Base-by-base conservation (phyloP, 2,888 invertebrate species). In the Drosophila fungiperda region DNA sequence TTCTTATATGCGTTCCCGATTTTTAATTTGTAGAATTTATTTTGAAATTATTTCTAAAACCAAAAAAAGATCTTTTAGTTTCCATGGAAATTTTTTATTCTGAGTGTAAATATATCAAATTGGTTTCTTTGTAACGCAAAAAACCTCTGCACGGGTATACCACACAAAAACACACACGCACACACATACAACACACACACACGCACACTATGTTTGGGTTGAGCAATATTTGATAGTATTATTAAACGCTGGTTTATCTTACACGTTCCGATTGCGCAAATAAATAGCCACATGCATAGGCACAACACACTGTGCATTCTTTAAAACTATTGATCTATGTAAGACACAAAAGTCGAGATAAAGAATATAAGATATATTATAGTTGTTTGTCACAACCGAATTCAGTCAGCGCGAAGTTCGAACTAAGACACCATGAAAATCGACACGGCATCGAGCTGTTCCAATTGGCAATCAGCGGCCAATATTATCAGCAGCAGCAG, bases 381-480 rank as follows among this genome's bases (percentile, higher is more conserved):
- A 17, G 26, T 40, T 32, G n/a, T 15, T 42, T 29, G 42, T 45
- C 68, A 58, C 81, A 71, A 78, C 81, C 76, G 67, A 67, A 42
- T 68, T 58, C 59, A 53, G 58, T n/a, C 48, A 73, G 49, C 38
- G 76, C 60, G 40, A 36, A 45, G 57, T 59, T 60, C 45, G 53
- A 50, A 89, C 83, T 87, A 76, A 64, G n/a, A 52, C 32, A 35
- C 40, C 8, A 53, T n/a, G 49, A 55, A 48, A 40, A 70, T 64
- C 52, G 62, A 72, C 53, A 48, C n/a, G 45, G 38, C 60, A 67
- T 54, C 58, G 45, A 48, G 54, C 2, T 58, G 58, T 53, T 64
- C 50, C 87, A 83, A 81, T 83, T 86, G 82, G 60, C 87, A 89
- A 84, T 87, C 85, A 74, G 66, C 62, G 61, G n/a, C 33, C 61